These are phyloP conservation scores for Pseudopleuronectes americanus DNA, from an alignment of 2,797 vertebrate species.

Conservation along the genomic window DNA sequence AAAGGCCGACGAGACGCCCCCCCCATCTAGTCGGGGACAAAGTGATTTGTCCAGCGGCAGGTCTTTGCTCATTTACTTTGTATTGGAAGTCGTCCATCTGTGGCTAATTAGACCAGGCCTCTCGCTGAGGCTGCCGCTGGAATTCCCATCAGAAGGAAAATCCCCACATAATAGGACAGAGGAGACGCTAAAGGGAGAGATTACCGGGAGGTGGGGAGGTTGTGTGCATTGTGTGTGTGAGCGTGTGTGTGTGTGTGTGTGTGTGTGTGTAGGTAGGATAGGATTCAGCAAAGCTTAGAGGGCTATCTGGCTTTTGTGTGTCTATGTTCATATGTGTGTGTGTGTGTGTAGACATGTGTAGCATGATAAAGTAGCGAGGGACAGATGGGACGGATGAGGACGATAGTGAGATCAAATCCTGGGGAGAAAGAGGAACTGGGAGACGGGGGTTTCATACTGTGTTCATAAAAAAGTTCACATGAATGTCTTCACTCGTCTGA, in stretches of 20 bases:
- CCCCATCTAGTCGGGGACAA: slow-evolving; percentile 70
- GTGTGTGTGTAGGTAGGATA: slow-evolving; percentile 5
- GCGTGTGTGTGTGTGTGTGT: slow-evolving; percentile 2
- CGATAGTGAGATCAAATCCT: slow-evolving; percentile 4
- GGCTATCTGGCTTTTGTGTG: slow-evolving; percentile 7
- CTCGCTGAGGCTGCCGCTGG: slow-evolving; percentile 51
- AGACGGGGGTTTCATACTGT: not conserved
- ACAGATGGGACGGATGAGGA: slow-evolving; percentile 18
- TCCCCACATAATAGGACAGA: slow-evolving; percentile 67
- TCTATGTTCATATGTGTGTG: not conserved
- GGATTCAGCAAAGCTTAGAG: slow-evolving; percentile 35
- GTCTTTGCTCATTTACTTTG: slow-evolving; percentile 68
- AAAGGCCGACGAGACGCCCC: slow-evolving; percentile 45
- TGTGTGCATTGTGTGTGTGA: slow-evolving; percentile 18
- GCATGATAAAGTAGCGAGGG: slow-evolving; percentile 16
- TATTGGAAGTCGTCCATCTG: slow-evolving; percentile 76
- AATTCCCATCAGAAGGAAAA: slow-evolving; percentile 73
- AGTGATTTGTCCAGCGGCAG: slow-evolving; percentile 77
- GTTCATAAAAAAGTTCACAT: slow-evolving; percentile 14
- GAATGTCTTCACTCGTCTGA: not conserved
- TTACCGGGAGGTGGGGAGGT: slow-evolving; percentile 40
- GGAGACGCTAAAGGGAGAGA: slow-evolving; percentile 59
- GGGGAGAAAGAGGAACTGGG: slow-evolving; percentile 6
- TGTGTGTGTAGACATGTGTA: slow-evolving; percentile 13
- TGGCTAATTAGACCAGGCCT: slow-evolving; percentile 75